Percentiles rank a stretch among this genome's conserved stretches.
Evolutionary conservation across 2,888 invertebrate species (phyloP).

Genomic region (Caenorhabditis sp.): DNA sequence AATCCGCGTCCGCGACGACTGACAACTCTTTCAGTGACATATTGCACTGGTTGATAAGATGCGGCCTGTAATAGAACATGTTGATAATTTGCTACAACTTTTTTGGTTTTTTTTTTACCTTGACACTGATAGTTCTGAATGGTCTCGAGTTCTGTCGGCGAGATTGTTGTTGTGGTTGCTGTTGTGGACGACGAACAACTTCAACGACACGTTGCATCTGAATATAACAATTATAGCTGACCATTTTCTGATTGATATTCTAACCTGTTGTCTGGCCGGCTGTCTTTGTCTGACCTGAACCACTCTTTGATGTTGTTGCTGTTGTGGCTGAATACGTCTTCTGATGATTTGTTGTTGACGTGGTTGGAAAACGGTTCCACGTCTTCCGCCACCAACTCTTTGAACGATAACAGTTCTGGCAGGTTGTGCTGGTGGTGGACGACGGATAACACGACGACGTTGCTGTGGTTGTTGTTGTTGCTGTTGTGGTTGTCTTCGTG

Average conservation of each 20-base stretch:
- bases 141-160: slow-evolving; percentile 1
- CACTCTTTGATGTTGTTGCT: neutral
- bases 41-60: slow-evolving; percentile 28
- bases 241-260: neutral
- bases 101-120: too few species aligned
- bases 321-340: neutral
- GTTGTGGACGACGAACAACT: slow-evolving; percentile 12
- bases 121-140: neutral
- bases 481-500: too few species aligned
- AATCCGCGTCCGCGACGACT: slow-evolving; percentile 34
- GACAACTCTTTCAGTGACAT: slow-evolving; percentile 31
- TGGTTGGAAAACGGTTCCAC: neutral
- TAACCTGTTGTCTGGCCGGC: slow-evolving; percentile 25
- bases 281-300: neutral
- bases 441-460: slow-evolving; percentile 13
- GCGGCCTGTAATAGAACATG: slow-evolving; percentile 18
- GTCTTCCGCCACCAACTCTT: slow-evolving; percentile 7
- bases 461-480: too few species aligned
- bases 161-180: slow-evolving; percentile 12
- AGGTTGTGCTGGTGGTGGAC: slow-evolving; percentile 20
- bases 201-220: slow-evolving; percentile 31
- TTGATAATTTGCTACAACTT: too few species aligned
- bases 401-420: slow-evolving; percentile 22
- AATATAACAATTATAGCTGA: slow-evolving; percentile 5
- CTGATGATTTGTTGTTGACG: neutral